A percentile compares a stretch with the other conserved stretches of the same genome.
Evolutionary conservation across 2,113 vertebrate species (phyloP).

Genomic region (Opisthocomus hoazin): DNA sequence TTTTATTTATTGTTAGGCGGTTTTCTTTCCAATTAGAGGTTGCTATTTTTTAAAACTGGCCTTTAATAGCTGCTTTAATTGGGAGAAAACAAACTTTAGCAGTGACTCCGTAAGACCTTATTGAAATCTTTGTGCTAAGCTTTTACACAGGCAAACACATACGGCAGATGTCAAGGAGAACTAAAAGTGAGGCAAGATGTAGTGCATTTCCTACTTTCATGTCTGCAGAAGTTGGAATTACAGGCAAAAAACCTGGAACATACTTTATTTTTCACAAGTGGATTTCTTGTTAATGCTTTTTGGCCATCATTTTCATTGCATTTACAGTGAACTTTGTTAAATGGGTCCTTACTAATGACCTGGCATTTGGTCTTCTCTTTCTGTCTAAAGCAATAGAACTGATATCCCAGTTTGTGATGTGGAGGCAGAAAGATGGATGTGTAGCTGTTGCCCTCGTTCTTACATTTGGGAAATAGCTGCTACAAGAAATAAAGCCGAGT

Average conservation of each 20-base stretch:
- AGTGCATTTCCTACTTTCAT: not conserved
- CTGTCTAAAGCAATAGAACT: not conserved
- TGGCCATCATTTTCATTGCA: conserved; percentile 15
- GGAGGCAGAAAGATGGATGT: not conserved
- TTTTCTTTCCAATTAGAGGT: conserved; percentile 66
- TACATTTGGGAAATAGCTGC: conserved; percentile 7
- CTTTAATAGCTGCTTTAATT: conserved; percentile 66
- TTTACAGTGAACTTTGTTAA: conserved; percentile 28
- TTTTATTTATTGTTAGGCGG: conserved; percentile 45
- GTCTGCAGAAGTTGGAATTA: not conserved
- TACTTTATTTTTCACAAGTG: conserved; percentile 9
- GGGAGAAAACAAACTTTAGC: conserved; percentile 56
- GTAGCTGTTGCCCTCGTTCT: not conserved
- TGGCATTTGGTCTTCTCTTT: conserved; percentile 12
- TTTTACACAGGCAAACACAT: not conserved
- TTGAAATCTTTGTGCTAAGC: not conserved
- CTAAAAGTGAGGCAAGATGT: not conserved
- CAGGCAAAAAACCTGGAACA: not conserved
- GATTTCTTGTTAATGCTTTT: not conserved
- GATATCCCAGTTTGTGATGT: not conserved
- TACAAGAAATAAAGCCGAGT: not conserved
- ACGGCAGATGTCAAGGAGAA: not conserved
- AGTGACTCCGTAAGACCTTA: conserved; percentile 31
- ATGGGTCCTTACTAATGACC: not conserved
- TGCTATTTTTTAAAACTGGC: conserved; percentile 17